A percentile compares a stretch with the other conserved stretches of the same genome.
phyloP scores from a whole-genome alignment of 2,888 invertebrate genomes.

The Thysanoteuthis rhombus region DNA sequence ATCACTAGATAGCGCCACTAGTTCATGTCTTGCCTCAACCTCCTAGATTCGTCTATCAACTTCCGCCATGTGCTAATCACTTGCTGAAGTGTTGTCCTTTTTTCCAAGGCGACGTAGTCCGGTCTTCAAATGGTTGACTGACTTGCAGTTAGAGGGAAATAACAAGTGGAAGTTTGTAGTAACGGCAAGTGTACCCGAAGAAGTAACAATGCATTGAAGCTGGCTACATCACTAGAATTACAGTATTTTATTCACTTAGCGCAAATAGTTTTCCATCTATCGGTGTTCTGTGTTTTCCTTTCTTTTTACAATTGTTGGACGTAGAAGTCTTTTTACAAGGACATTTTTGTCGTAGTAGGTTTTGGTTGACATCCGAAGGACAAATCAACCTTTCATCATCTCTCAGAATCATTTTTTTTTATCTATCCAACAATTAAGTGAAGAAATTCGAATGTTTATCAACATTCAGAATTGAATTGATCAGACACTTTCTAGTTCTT shows the following conservation, averaged over 20 bases:
- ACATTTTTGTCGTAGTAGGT: not conserved
- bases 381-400: not conserved
- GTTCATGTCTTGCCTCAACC: too few relatives aligned
- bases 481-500: too few relatives aligned
- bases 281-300: not conserved
- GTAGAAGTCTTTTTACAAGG: not conserved
- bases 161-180: not conserved
- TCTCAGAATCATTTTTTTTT: too few relatives aligned
- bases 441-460: too few relatives aligned
- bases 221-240: not conserved
- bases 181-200: not conserved
- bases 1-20: not conserved
- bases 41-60: not conserved
- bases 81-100: not conserved
- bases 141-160: not conserved
- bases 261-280: not conserved
- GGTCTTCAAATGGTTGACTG: not conserved
- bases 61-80: not conserved
- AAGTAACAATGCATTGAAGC: not conserved
- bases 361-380: not conserved
- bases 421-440: too few relatives aligned
- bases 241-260: not conserved
- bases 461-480: too few relatives aligned
- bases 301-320: too few relatives aligned
- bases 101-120: not conserved